Evolutionary conservation across 2,888 invertebrate species (phyloP), one percentile per base, ranked within the genome.

Genomic region (Euzophera pinguis): DNA sequence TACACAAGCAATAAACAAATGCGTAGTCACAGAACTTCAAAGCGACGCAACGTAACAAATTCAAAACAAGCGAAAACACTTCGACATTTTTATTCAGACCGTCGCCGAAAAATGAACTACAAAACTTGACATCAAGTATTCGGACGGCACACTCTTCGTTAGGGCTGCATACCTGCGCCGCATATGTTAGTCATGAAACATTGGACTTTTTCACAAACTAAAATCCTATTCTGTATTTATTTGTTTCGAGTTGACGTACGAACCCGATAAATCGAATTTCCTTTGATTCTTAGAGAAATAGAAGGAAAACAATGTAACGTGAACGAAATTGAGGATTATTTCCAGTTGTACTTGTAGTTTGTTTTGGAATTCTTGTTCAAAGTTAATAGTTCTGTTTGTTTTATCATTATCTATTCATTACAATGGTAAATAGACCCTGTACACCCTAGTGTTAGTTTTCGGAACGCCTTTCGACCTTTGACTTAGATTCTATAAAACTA

Each of bases 131-230:
- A 79, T 88, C 85, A 81, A 66, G 86, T 89, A 89, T 89, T 82
- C 88, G 64, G 52, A 53, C 62, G 65, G 70, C 89, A 84, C 81
- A 61, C 70, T 74, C 75, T 84, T 89, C 89, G 89, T 89, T 89
- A 89, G 37, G 87, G 71, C 58, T 67, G 67, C 75, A 78, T 83
- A 88, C 89, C 89, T 88, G 86, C 79, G 59, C 84, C 85, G 89
- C 89, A 88, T 89, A 89, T 88, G 89, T 88, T 88, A 86, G 45
- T 50, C 39, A 50, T 49, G 45, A 29, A 50, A 41, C 53, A 53
- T 60, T 68, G 69, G 75, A 68, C 75, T 78, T 78, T 75, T 76
- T 65, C 63, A 67, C 61, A 71, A 84, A 85, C 86, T 84, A 82
- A 78, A 84, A 78, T 73, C 76, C 66, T 65, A 70, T 72, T 60